These are phyloP conservation scores for Drosophila mimica DNA, from an alignment of 2,888 invertebrate species.

Conservation along the genomic window DNA sequence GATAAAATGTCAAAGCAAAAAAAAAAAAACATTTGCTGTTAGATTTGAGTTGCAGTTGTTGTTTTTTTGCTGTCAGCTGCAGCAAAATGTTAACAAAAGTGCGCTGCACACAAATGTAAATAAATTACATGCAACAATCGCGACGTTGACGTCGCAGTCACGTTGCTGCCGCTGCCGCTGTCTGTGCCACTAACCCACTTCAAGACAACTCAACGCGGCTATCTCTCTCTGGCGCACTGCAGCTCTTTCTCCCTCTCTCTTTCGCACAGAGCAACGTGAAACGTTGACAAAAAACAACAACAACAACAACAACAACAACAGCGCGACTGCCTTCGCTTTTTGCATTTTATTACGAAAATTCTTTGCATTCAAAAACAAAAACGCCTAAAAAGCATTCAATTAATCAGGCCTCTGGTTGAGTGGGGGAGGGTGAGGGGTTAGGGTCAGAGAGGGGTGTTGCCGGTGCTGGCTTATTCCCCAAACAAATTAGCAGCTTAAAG, in stretches of 20 bases:
- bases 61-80: conserved; percentile 55
- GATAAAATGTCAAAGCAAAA: conserved; percentile 68
- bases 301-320: conserved; percentile 28
- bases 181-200: conserved; percentile 78
- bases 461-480: background rate
- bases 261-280: conserved; percentile 63
- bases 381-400: conserved; percentile 56
- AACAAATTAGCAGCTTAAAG: conserved; percentile 70
- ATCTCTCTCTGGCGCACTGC: conserved; percentile 35
- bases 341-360: conserved; percentile 65
- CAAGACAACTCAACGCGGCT: conserved; percentile 59
- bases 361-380: conserved; percentile 43
- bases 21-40: conserved; percentile 61
- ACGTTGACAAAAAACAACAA: conserved; percentile 61
- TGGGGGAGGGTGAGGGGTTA: too few relatives aligned
- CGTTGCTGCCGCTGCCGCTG: conserved; percentile 57
- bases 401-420: conserved; percentile 40
- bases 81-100: conserved; percentile 55
- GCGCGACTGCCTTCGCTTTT: conserved; percentile 42
- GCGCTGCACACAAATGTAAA: conserved; percentile 69
- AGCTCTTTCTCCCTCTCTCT: conserved; percentile 29
- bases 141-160: conserved; percentile 60
- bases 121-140: conserved; percentile 70
- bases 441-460: background rate
- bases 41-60: conserved; percentile 33